Percentiles rank a stretch among this genome's conserved stretches.
Conservation (phyloP, 2,888 invertebrate species). For the Temnothorax ravouxi region DNA sequence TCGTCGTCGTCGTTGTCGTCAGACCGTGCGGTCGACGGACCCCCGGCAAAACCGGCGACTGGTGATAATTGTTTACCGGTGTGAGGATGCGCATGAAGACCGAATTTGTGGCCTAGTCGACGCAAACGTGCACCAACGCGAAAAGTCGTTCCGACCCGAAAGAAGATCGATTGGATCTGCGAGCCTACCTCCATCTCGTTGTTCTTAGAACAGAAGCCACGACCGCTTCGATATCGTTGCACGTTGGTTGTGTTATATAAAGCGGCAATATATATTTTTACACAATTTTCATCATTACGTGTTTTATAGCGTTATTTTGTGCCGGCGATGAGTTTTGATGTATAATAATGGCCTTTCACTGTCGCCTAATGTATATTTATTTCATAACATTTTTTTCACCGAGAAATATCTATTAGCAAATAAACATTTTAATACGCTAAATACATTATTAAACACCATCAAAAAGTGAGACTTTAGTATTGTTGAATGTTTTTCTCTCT, state of each 20-base stretch:
- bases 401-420: background rate
- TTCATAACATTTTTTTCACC: background rate
- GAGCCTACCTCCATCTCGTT: conserved; percentile 16
- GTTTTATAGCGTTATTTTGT: background rate
- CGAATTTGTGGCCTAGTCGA: conserved; percentile 36
- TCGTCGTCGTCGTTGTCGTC: conserved; percentile 37
- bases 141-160: conserved; percentile 52
- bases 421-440: background rate
- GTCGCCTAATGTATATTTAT: background rate
- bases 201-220: conserved; percentile 7
- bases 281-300: background rate
- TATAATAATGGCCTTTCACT: background rate
- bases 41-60: conserved; percentile 51
- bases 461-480: background rate
- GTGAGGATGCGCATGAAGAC: conserved; percentile 52
- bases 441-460: background rate
- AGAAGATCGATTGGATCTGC: conserved; percentile 61
- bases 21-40: background rate
- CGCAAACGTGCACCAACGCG: conserved; percentile 50
- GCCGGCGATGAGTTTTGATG: background rate
- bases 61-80: conserved; percentile 59
- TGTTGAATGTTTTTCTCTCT: background rate
- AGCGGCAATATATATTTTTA: background rate
- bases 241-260: too few relatives aligned
- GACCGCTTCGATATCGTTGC: background rate